Conservation (phyloP, 2,797 vertebrate species). For the Lateolabrax maculatus region DNA sequence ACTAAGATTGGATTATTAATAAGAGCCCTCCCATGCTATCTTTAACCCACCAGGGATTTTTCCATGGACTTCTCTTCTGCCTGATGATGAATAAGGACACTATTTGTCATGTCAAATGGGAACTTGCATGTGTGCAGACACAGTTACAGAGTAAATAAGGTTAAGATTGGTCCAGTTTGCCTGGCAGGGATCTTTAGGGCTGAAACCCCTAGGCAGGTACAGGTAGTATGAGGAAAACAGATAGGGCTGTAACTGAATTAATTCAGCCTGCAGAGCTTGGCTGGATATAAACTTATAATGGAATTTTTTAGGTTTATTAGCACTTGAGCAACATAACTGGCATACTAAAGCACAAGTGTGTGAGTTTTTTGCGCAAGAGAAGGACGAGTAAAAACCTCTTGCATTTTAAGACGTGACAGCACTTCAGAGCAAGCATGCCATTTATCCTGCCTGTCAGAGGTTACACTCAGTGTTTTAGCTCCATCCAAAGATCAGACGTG, state of each 20-base stretch:
- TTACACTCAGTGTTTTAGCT: constrained; percentile 48
- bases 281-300: constrained; percentile 47
- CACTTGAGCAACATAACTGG: constrained; percentile 32
- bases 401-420: constrained; percentile 44
- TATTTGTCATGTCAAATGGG: constrained; percentile 31
- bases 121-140: constrained; percentile 35
- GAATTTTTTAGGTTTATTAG: constrained; percentile 51
- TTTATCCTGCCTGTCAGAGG: constrained; percentile 67
- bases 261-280: constrained; percentile 40
- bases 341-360: constrained; percentile 36
- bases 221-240: constrained; percentile 51
- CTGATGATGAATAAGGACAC: constrained; percentile 39
- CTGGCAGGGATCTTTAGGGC: constrained; percentile 40
- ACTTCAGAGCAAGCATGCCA: constrained; percentile 29
- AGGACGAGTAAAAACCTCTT: constrained; percentile 35
- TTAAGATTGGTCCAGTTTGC: constrained; percentile 33
- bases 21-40: constrained; percentile 39
- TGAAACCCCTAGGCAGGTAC: constrained; percentile 43
- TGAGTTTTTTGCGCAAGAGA: constrained; percentile 5
- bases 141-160: constrained; percentile 48
- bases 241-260: constrained; percentile 49
- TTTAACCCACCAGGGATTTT: constrained; percentile 40
- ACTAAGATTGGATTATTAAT: constrained; percentile 48
- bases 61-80: constrained; percentile 5
- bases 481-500: constrained; percentile 58